Conservation (phyloP, 2,113 vertebrate genomes). For the Alligator sinensis region DNA sequence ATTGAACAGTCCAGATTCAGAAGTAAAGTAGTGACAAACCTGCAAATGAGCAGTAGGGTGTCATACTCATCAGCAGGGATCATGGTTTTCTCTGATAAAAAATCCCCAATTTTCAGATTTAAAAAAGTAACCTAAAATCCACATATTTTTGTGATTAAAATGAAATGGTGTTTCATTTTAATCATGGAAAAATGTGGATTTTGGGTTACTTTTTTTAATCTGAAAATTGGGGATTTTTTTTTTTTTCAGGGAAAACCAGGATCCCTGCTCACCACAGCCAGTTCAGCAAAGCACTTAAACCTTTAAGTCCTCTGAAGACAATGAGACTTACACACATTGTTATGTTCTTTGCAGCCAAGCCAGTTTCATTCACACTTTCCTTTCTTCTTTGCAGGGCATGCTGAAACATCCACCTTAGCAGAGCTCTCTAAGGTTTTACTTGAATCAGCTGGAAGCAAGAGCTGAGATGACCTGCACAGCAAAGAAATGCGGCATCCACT, state of each 20-base stretch:
- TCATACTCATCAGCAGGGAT: too few species aligned
- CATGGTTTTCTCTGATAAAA: too few species aligned
- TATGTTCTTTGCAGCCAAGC: neutral
- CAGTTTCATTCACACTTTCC: fast-evolving
- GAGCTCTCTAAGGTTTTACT: neutral
- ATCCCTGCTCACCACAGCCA: fast-evolving
- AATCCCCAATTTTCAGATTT: too few species aligned
- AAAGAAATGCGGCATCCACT: constrained; percentile 90
- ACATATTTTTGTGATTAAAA: too few species aligned
- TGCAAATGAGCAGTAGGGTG: neutral
- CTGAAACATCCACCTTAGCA: neutral
- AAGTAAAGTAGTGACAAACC: neutral
- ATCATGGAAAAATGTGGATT: too few species aligned
- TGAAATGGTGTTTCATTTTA: too few species aligned
- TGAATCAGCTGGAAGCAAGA: neutral
- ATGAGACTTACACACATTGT: fast-evolving
- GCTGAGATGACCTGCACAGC: constrained; percentile 80
- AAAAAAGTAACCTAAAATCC: too few species aligned
- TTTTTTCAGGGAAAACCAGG: too few species aligned
- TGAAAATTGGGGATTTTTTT: too few species aligned
- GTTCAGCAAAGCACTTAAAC: fast-evolving
- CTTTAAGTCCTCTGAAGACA: neutral
- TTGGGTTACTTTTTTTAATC: too few species aligned
- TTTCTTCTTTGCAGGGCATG: constrained; percentile 10
- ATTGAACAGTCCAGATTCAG: fast-evolving